Percentiles rank a stretch among this genome's conserved stretches.
phyloP scores from a whole-genome alignment of 2,113 vertebrate genomes.

The Oreochromis niloticus region DNA sequence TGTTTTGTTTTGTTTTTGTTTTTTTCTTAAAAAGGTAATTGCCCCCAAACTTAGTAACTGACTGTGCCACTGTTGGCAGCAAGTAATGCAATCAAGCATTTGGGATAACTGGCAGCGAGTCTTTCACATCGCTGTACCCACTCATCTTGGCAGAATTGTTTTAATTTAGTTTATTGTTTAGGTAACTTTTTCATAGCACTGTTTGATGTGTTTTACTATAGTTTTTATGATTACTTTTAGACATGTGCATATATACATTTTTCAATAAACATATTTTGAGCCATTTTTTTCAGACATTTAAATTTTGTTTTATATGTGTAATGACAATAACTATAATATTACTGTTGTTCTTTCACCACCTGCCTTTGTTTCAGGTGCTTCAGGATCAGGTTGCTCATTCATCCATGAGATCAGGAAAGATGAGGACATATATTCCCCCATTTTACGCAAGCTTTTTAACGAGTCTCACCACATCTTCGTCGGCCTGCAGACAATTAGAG shows the following conservation, averaged over 20 bases:
- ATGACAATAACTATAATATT: not conserved
- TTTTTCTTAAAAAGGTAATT: not conserved
- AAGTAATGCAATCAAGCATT: not conserved
- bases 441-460: conserved; percentile 93
- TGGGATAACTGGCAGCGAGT: not conserved
- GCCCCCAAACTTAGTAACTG: not conserved
- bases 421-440: conserved; percentile 86
- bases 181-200: not conserved
- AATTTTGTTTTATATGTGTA: not conserved
- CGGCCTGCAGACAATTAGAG: conserved; percentile 84
- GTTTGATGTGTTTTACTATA: not conserved
- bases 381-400: conserved; percentile 39
- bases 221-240: not conserved
- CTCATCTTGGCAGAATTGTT: not conserved
- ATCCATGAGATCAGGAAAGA: conserved; percentile 84
- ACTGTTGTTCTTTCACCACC: not conserved
- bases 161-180: not conserved
- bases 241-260: not conserved
- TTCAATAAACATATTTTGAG: not conserved
- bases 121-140: not conserved
- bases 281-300: not conserved
- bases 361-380: conserved; percentile 20
- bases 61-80: not conserved
- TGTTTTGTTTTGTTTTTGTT: not conserved
- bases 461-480: conserved; percentile 96